Conservation (phyloP, 2,797 vertebrate species). For the Cossypha niveicapilla region DNA sequence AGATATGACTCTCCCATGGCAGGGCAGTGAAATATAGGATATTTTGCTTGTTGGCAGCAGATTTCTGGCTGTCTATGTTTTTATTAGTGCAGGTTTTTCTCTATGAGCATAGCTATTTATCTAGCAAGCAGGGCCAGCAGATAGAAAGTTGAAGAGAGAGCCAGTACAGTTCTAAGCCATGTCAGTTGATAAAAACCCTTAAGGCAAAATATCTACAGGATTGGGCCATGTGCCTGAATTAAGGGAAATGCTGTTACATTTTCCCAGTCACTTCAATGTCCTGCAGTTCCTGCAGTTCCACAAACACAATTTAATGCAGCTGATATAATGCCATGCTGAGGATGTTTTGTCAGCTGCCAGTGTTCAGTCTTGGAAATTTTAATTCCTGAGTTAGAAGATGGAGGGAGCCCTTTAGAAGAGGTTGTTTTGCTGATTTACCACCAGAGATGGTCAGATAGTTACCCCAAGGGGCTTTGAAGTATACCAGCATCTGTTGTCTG, state of each 20-base stretch:
- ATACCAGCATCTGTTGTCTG: not conserved
- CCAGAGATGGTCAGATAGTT: not conserved
- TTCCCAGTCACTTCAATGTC: slow-evolving; percentile 20
- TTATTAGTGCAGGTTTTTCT: slow-evolving; percentile 63
- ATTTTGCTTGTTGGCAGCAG: slow-evolving; percentile 63
- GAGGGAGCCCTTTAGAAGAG: not conserved
- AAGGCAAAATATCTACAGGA: slow-evolving; percentile 8
- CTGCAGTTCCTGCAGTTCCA: not conserved
- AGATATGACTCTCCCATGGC: slow-evolving; percentile 42
- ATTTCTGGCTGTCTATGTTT: slow-evolving; percentile 57
- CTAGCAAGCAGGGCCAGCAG: slow-evolving; percentile 42
- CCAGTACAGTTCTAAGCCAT: slow-evolving; percentile 28
- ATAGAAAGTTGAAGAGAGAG: slow-evolving; percentile 41
- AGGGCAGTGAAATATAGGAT: slow-evolving; percentile 52
- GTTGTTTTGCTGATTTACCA: not conserved
- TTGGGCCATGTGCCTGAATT: slow-evolving; percentile 23
- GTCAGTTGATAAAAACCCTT: slow-evolving; percentile 31
- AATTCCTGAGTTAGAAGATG: not conserved
- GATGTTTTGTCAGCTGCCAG: not conserved
- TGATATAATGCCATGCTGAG: not conserved
- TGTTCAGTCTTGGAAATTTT: not conserved
- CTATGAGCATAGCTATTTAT: slow-evolving; percentile 48
- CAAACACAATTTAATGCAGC: not conserved
- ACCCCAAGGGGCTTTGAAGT: not conserved
- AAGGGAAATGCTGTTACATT: slow-evolving; percentile 8